Conservation (phyloP, 2,797 vertebrate species). For the Craterocephalus amniculus region DNA sequence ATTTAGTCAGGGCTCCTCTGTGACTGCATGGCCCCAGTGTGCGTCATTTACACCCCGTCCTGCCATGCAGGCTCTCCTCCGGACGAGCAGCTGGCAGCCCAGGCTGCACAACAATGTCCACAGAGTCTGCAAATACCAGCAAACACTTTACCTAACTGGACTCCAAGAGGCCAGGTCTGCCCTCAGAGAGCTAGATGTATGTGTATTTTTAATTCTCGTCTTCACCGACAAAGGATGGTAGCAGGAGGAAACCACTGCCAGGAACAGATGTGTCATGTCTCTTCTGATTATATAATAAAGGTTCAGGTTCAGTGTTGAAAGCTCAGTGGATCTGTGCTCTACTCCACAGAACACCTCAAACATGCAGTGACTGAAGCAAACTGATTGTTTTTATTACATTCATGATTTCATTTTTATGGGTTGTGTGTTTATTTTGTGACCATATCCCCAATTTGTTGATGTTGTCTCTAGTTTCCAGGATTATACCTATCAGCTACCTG, state of each 20-base stretch:
- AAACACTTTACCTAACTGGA: conserved; percentile 47
- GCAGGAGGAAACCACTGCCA: conserved; percentile 58
- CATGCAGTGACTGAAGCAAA: too few species aligned
- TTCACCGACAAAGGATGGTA: conserved; percentile 58
- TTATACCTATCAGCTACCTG: background rate
- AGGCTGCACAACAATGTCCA: conserved; percentile 58
- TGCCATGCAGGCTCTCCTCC: conserved; percentile 67
- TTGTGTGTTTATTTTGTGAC: too few species aligned
- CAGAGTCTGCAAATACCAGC: conserved; percentile 66
- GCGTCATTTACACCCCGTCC: conserved; percentile 87
- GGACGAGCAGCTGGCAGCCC: conserved; percentile 48
- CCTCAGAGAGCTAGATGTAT: conserved; percentile 43
- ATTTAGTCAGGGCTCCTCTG: conserved; percentile 94
- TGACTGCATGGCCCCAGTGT: conserved; percentile 79
- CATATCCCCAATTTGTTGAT: too few species aligned
- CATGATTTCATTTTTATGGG: too few species aligned
- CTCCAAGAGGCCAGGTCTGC: conserved; percentile 44
- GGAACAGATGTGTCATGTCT: conserved; percentile 73
- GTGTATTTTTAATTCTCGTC: conserved; percentile 73
- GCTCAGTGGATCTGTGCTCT: background rate
- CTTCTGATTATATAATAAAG: conserved; percentile 56
- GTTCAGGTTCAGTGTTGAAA: conserved; percentile 26
- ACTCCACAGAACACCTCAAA: too few species aligned
- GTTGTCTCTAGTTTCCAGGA: background rate
- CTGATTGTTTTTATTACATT: too few species aligned